Evolutionary conservation across 2,797 vertebrate genomes (phyloP).

Genomic region (Lophius americanus): DNA sequence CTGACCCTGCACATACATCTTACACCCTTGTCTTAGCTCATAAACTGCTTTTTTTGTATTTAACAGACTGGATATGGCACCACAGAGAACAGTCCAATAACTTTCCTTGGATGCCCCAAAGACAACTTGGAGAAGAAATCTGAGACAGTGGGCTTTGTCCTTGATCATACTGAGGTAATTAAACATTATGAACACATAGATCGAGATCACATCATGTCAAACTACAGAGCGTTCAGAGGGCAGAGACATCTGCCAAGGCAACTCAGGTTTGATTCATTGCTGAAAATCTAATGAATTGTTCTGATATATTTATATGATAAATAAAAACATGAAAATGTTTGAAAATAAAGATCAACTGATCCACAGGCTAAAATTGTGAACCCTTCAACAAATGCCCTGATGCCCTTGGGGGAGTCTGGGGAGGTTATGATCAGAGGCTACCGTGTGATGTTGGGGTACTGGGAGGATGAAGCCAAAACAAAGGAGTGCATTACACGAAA

Average conservation of each 20-base stretch:
- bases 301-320: too few relatives aligned
- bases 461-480: constrained; percentile 85
- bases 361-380: constrained; percentile 89
- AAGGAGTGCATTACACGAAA: constrained; percentile 80
- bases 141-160: constrained; percentile 84
- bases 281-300: too few relatives aligned
- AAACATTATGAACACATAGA: too few relatives aligned
- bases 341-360: neutral
- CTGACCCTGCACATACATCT: too few relatives aligned
- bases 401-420: constrained; percentile 83
- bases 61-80: constrained; percentile 90
- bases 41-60: constrained; percentile 6
- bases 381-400: constrained; percentile 61
- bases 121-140: constrained; percentile 83
- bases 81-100: constrained; percentile 95
- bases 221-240: neutral
- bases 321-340: neutral
- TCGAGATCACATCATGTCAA: too few relatives aligned
- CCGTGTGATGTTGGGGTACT: constrained; percentile 94
- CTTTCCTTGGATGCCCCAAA: constrained; percentile 82
- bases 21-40: neutral
- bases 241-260: neutral
- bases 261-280: too few relatives aligned
- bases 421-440: constrained; percentile 91
- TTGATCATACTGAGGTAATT: constrained; percentile 89